These are phyloP conservation scores for Tinamus guttatus DNA, from an alignment of 2,113 vertebrate genomes.

Conservation along the genomic window DNA sequence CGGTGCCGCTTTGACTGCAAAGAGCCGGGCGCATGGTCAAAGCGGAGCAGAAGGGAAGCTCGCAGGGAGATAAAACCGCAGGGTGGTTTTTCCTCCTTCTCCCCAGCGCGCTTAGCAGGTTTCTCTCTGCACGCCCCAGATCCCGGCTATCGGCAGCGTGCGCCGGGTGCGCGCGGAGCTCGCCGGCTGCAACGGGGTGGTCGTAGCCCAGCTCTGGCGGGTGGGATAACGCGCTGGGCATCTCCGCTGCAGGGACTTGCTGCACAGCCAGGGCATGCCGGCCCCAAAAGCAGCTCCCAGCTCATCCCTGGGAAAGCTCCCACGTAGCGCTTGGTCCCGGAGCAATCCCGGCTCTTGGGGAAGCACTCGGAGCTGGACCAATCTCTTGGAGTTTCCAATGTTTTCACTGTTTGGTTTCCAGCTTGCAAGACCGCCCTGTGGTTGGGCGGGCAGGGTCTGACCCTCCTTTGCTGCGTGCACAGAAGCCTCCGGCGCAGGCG, in stretches of 20 bases:
- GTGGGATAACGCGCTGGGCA: not conserved
- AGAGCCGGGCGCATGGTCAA: slow-evolving; percentile 7
- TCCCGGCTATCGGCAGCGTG: not conserved
- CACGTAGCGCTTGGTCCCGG: not conserved
- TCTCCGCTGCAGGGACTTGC: not conserved
- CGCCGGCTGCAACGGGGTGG: not conserved
- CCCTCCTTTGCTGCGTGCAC: no score
- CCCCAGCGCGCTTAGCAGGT: slow-evolving; percentile 8
- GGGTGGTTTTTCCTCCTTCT: not conserved
- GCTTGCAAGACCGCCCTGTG: not conserved
- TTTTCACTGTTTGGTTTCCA: not conserved
- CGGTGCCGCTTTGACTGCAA: slow-evolving; percentile 52
- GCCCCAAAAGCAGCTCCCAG: not conserved
- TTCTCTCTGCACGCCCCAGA: slow-evolving; percentile 15
- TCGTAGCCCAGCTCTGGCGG: not conserved
- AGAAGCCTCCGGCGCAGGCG: no score
- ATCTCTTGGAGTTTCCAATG: not conserved
- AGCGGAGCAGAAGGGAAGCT: not conserved
- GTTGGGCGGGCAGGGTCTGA: no score
- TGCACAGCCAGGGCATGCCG: not conserved
- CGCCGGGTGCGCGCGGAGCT: not conserved
- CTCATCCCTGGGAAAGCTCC: not conserved
- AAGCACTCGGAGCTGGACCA: not conserved
- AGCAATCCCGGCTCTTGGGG: fast-evolving
- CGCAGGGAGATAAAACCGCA: slow-evolving; percentile 35